Conservation (phyloP, 2,113 vertebrate genomes). For the Macquaria ambigua region DNA sequence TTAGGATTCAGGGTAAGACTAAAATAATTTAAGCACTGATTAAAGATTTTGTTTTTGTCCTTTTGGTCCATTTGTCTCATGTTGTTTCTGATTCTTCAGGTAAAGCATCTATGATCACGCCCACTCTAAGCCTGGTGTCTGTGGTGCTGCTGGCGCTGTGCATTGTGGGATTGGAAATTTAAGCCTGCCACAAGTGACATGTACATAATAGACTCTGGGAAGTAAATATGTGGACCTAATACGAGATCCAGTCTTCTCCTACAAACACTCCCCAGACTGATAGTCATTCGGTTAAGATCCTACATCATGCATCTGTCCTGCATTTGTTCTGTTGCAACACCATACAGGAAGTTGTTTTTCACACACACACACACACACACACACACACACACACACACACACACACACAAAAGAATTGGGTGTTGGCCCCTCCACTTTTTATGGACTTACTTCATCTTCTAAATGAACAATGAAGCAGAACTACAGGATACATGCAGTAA, state of each 20-base stretch:
- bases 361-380: too few species aligned
- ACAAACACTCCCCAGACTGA: constrained; percentile 20
- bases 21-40: not conserved
- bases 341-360: constrained; percentile 24
- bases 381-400: too few species aligned
- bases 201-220: constrained; percentile 79
- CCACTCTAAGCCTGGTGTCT: constrained; percentile 82
- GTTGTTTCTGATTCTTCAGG: constrained; percentile 74
- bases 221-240: constrained; percentile 4
- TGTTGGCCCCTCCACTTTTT: not conserved
- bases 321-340: constrained; percentile 22
- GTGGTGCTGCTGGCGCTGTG: constrained; percentile 86
- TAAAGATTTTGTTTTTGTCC: not conserved
- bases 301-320: not conserved
- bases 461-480: not conserved
- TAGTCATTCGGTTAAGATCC: constrained; percentile 10
- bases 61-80: not conserved
- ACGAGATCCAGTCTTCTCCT: constrained; percentile 26
- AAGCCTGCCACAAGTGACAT: constrained; percentile 72
- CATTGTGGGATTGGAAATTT: constrained; percentile 88
- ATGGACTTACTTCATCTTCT: not conserved
- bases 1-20: constrained; percentile 88
- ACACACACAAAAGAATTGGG: not conserved
- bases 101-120: constrained; percentile 74
- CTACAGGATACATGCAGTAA: not conserved